Evolutionary conservation across 2,888 invertebrate species (phyloP), one percentile per base, ranked within the genome.

Genomic region (Cataglyphis altisquamis): DNA sequence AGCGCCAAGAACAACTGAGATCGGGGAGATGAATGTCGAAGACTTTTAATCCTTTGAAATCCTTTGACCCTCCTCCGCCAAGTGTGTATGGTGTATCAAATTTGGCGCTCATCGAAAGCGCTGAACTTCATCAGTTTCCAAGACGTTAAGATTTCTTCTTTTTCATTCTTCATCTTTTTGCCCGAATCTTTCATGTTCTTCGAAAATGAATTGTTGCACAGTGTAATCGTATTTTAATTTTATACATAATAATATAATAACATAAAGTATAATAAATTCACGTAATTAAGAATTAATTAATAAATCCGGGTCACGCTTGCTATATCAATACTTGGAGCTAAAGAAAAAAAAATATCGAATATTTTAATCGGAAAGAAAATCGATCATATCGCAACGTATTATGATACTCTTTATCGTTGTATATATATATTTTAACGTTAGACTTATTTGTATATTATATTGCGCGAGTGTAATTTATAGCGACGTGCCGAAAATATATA

Each of bases 1-100:
- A 91, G 92, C 64, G 90, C 91, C 84, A 93, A 93, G 68, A 93
- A 93, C 82, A 92, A 93, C 82, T 91, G 86, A 90, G 32, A n/a
- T 8, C 29, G 15, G n/a, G 25, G 15, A 32, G 32, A 41, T 52
- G 15, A 68, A 18, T 25, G 6, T 21, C 74, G 5, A 63, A 45
- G 18, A 39, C 18, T 15, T 29, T 36, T 21, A 18, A 55, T n/a
- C 3, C n/a, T 41, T 68, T 12, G n/a, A 45, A 63, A 32, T 15
- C 3, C 18, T 21, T 64, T 29, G n/a, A 45, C 8, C n/a, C 45
- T 15, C 15, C 12, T 15, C 29, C 32, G 36, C 36, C 41, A 10
- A 73, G 48, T 68, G 3, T 12, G 41, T 45, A 66, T 39, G 29
- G 29, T 48, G 68, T 48, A 32, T 68, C 10, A 12, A 3, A 32